phyloP scores from a whole-genome alignment of 2,888 invertebrate genomes.

The Entomobrya proxima region DNA sequence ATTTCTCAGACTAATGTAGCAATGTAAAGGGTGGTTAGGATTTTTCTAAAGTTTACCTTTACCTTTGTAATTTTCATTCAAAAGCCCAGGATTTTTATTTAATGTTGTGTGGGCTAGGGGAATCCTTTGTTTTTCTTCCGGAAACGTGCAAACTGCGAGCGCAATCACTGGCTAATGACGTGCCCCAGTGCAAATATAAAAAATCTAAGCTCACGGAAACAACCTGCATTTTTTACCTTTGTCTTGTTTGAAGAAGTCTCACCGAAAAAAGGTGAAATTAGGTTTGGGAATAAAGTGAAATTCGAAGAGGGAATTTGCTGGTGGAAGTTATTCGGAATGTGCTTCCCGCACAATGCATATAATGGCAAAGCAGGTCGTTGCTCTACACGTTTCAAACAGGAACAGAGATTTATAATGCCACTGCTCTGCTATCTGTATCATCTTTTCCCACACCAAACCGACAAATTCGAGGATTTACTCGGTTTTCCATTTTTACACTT shows the following conservation, averaged over 20 bases:
- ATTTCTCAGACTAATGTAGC: no score
- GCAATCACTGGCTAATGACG: neutral
- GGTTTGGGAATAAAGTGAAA: constrained; percentile 18
- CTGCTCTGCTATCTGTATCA: no score
- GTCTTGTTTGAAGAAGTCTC: neutral
- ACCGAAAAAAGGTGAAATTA: constrained; percentile 10
- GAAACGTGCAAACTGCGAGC: neutral
- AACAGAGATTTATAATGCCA: no score
- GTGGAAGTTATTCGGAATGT: constrained; percentile 6
- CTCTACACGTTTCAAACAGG: neutral
- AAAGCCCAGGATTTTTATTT: neutral
- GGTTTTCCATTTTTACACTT: no score
- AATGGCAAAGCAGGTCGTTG: constrained; percentile 8
- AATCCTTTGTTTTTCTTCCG: neutral
- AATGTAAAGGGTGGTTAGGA: neutral
- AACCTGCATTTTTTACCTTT: neutral
- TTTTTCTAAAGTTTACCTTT: neutral
- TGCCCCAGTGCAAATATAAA: neutral
- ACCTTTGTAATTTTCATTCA: neutral
- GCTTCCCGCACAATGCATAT: neutral
- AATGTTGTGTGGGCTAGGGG: neutral
- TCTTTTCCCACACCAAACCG: neutral
- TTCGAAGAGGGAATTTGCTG: constrained; percentile 26
- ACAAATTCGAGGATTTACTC: no score
- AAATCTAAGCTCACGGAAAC: neutral